Conservation (phyloP, 2,113 vertebrate species). For the Gila orcuttii region DNA sequence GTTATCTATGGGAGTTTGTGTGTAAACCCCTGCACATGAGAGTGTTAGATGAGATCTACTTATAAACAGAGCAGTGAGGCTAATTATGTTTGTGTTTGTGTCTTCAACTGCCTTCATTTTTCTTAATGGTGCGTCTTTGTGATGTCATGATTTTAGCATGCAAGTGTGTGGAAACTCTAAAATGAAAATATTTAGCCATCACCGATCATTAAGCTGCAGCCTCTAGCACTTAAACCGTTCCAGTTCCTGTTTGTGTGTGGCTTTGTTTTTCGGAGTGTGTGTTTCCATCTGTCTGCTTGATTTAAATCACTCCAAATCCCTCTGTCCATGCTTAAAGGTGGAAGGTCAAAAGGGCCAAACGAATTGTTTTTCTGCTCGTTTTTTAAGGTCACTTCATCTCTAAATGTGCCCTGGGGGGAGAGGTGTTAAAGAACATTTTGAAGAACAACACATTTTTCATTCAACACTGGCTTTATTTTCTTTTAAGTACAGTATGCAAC, state of each 20-base stretch:
- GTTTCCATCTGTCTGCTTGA: conserved; percentile 41
- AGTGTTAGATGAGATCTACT: not conserved
- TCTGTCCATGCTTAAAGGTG: conserved; percentile 46
- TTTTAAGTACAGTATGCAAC: not conserved
- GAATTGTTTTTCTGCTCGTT: conserved; percentile 46
- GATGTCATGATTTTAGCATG: not conserved
- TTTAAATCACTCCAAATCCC: conserved; percentile 48
- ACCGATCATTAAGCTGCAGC: not conserved
- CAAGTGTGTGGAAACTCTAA: not conserved
- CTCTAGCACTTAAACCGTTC: not conserved
- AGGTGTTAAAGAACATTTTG: conserved; percentile 18
- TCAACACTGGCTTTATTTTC: not conserved
- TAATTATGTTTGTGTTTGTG: not conserved
- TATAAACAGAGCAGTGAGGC: not conserved
- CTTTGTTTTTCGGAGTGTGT: not conserved
- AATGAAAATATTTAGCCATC: not conserved
- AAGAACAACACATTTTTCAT: conserved; percentile 36
- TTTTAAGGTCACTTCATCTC: conserved; percentile 56
- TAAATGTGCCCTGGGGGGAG: conserved; percentile 42
- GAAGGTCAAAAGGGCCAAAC: conserved; percentile 48
- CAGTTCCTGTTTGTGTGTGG: not conserved
- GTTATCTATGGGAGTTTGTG: not conserved
- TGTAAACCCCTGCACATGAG: not conserved
- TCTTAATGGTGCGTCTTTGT: not conserved
- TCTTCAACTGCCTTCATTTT: not conserved